Conservation (phyloP, 2,888 invertebrate genomes). For the Microplitis deprimator region DNA sequence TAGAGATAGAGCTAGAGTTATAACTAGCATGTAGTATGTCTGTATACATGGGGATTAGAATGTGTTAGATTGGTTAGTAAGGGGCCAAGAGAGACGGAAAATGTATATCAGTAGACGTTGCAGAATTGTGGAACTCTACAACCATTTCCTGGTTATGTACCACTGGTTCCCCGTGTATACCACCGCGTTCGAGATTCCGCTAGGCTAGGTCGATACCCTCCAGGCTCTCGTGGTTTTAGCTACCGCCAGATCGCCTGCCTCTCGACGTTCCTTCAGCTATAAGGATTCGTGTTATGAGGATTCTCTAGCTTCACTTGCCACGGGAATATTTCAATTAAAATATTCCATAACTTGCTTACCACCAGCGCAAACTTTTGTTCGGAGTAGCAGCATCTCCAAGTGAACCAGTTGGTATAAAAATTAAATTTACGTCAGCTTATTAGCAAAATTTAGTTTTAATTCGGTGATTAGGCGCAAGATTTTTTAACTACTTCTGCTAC, state of each 20-base stretch:
- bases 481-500: too few relatives aligned
- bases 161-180: slow-evolving; percentile 31
- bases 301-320: slow-evolving; percentile 16
- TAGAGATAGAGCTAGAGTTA: too few relatives aligned
- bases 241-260: slow-evolving; percentile 17
- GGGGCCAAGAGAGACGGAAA: background rate
- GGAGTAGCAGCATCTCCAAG: too few relatives aligned
- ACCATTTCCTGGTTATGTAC: slow-evolving; percentile 50
- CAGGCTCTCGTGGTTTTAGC: slow-evolving; percentile 43
- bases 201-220: slow-evolving; percentile 47
- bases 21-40: too few relatives aligned
- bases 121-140: slow-evolving; percentile 34
- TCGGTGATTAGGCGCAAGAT: background rate
- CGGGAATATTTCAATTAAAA: slow-evolving; percentile 11
- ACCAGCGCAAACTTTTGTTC: too few relatives aligned
- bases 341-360: background rate
- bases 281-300: slow-evolving; percentile 29
- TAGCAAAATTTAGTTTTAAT: background rate
- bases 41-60: background rate
- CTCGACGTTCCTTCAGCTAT: slow-evolving; percentile 21
- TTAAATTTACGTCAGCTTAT: too few relatives aligned
- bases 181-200: slow-evolving; percentile 48
- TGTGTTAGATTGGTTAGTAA: background rate
- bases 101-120: slow-evolving; percentile 28
- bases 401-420: too few relatives aligned